phyloP scores from a whole-genome alignment of 53 echinoderm and acorn worm species.

The Crossaster papposus region DNA sequence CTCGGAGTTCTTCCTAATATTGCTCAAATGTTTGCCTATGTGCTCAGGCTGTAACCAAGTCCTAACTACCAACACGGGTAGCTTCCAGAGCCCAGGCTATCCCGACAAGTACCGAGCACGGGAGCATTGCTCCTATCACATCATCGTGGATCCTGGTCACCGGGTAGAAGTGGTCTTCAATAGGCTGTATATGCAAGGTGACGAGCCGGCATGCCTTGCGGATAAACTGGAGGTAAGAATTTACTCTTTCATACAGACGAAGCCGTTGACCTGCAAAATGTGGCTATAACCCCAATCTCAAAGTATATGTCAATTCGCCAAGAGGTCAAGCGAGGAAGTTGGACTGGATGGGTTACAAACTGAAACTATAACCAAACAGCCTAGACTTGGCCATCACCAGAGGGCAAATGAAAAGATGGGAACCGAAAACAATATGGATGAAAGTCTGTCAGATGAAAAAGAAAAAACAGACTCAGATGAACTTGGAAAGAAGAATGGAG shows the following conservation, averaged over 20 bases:
- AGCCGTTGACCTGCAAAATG: background rate
- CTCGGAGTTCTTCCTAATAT: too few relatives aligned
- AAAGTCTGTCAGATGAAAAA: too few relatives aligned
- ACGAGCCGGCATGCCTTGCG: constrained; percentile 34
- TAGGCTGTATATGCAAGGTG: constrained; percentile 39
- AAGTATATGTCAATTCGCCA: too few relatives aligned
- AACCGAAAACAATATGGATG: too few relatives aligned
- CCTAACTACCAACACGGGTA: constrained; percentile 15
- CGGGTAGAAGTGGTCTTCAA: constrained; percentile 3
- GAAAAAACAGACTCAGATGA: too few relatives aligned
- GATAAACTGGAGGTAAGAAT: constrained; percentile 41
- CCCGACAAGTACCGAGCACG: constrained; percentile 32
- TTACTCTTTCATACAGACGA: background rate
- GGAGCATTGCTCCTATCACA: constrained; percentile 41
- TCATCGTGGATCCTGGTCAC: constrained; percentile 37
- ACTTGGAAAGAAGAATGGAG: too few relatives aligned
- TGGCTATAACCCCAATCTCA: too few relatives aligned
- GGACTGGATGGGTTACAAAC: too few relatives aligned
- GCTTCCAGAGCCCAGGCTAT: constrained; percentile 32
- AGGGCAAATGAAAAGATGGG: too few relatives aligned
- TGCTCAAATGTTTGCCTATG: background rate
- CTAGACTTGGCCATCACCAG: too few relatives aligned
- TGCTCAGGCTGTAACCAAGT: constrained; percentile 33
- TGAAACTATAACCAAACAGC: too few relatives aligned
- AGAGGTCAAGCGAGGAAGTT: too few relatives aligned